These are phyloP conservation scores for Erinaceus europaeus DNA, from an alignment of 2,113 vertebrate species.

Conservation along the genomic window DNA sequence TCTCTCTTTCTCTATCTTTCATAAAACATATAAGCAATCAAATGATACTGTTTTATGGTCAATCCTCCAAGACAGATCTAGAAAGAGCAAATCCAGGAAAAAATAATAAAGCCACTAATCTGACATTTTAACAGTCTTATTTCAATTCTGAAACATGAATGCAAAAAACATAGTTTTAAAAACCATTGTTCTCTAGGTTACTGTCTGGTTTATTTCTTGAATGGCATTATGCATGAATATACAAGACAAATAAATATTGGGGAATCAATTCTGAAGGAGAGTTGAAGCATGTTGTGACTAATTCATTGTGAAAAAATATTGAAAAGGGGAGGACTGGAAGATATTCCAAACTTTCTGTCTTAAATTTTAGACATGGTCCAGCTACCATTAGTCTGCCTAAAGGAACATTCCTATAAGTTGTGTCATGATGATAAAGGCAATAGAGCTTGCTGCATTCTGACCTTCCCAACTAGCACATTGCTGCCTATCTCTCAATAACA, in stretches of 20 bases:
- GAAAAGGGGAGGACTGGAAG: background rate
- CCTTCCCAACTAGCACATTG: fast-evolving
- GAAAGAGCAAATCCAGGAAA: too few species aligned
- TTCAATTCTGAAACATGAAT: too few species aligned
- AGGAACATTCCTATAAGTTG: fast-evolving
- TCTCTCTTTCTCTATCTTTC: too few species aligned
- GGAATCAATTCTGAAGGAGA: background rate
- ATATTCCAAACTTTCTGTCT: background rate
- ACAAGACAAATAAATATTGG: background rate
- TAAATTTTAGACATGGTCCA: background rate
- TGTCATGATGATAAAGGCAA: fast-evolving
- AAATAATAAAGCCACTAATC: too few species aligned
- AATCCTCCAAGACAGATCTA: too few species aligned
- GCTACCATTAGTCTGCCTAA: fast-evolving
- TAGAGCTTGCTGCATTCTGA: too few species aligned
- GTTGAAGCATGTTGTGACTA: background rate
- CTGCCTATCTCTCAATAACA: fast-evolving
- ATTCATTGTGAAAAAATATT: background rate
- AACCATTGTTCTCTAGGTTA: too few species aligned
- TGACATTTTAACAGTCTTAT: too few species aligned
- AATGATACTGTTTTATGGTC: too few species aligned
- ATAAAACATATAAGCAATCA: too few species aligned
- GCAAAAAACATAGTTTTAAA: too few species aligned
- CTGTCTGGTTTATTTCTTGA: too few species aligned
- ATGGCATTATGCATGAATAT: fast-evolving